phyloP scores from a whole-genome alignment of 2,113 vertebrate genomes.

The Taurulus bubalis region DNA sequence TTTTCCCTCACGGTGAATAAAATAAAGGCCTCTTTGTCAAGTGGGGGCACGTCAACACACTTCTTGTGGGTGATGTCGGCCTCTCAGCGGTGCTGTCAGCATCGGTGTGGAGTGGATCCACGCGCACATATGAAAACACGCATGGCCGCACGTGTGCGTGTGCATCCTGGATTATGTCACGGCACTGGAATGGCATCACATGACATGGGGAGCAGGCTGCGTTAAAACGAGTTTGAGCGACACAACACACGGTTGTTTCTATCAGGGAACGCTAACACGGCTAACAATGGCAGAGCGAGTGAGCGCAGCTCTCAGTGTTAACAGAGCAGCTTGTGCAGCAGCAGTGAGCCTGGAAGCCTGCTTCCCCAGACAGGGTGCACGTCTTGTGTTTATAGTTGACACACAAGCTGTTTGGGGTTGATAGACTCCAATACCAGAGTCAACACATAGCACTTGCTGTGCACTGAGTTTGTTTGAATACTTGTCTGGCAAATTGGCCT shows the following conservation, averaged over 20 bases:
- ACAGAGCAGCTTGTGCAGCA: constrained; percentile 23
- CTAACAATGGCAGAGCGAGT: background rate
- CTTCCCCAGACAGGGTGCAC: constrained; percentile 40
- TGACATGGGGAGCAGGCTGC: constrained; percentile 42
- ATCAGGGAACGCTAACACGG: background rate
- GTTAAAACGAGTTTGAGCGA: constrained; percentile 31
- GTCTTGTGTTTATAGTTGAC: constrained; percentile 73
- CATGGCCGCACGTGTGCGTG: constrained; percentile 37
- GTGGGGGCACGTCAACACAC: constrained; percentile 75
- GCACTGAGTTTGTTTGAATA: constrained; percentile 63
- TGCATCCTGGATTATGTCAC: constrained; percentile 72
- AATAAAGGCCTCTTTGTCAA: constrained; percentile 72
- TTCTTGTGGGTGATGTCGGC: constrained; percentile 49
- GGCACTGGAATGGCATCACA: constrained; percentile 69
- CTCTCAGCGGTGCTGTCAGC: constrained; percentile 69
- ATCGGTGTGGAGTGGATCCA: constrained; percentile 22
- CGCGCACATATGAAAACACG: constrained; percentile 42
- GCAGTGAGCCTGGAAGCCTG: constrained; percentile 32
- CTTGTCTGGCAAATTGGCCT: constrained; percentile 44
- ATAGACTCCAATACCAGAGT: constrained; percentile 68
- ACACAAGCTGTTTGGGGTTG: constrained; percentile 75
- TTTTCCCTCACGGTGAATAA: constrained; percentile 60
- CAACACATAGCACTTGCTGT: constrained; percentile 54
- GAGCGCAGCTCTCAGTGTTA: background rate
- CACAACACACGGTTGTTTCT: constrained; percentile 33